These are phyloP conservation scores for Tragelaphus imberbis DNA, from an alignment of 2,113 vertebrate species.

Conservation along the genomic window DNA sequence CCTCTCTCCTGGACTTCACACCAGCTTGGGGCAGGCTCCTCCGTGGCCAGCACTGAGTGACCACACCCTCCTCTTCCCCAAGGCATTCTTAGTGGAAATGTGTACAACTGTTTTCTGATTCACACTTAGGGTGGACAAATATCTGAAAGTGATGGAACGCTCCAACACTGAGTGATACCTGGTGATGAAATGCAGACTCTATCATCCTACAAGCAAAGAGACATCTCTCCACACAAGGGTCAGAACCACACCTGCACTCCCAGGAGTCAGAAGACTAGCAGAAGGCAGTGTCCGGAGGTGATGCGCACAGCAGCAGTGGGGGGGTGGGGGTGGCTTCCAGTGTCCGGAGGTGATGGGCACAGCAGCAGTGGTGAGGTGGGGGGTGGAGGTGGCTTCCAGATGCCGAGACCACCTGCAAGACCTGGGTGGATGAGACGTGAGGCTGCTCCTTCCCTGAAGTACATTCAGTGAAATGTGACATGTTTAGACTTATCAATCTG, in stretches of 20 bases:
- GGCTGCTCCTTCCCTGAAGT: not conserved
- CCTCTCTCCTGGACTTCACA: not conserved
- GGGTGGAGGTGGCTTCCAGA: too few relatives aligned
- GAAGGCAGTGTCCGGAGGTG: not conserved
- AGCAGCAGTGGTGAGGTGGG: rapidly evolving
- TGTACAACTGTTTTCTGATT: not conserved
- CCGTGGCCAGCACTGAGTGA: rapidly evolving
- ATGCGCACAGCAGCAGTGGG: too few relatives aligned
- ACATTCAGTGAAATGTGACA: not conserved
- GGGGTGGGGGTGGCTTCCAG: rapidly evolving
- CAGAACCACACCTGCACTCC: not conserved
- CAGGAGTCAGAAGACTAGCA: not conserved
- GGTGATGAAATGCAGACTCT: not conserved
- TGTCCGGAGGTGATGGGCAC: not conserved
- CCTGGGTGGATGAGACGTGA: not conserved
- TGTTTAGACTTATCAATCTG: not conserved
- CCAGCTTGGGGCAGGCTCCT: not conserved
- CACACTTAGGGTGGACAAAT: not conserved
- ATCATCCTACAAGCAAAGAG: not conserved
- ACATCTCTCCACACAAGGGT: not conserved
- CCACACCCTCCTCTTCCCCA: not conserved
- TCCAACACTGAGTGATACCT: not conserved
- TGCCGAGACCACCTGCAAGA: rapidly evolving
- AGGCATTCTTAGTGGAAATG: rapidly evolving
- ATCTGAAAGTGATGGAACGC: not conserved